Evolutionary conservation across 2,888 invertebrate species (phyloP), one percentile per base, ranked within the genome.

Genomic region (Stratiomys singularior): DNA sequence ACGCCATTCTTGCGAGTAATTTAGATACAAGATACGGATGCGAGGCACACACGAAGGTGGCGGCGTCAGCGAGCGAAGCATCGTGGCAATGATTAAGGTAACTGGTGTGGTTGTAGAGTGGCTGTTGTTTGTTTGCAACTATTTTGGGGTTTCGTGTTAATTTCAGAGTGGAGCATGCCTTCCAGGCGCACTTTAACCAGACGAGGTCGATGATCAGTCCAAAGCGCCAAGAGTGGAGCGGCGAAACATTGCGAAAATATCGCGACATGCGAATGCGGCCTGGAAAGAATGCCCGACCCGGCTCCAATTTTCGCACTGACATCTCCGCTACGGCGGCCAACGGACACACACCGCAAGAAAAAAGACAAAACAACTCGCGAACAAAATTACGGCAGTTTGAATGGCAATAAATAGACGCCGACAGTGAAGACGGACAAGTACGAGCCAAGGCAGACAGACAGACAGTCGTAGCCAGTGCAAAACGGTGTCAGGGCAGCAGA

Each of bases 101-200:
- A 64, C 64, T 64, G 64, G 25, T 64, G 30, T 64, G 30, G 27
- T 64, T 64, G 64, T 64, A 64, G 18, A 27, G 64, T 64, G 5
- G 25, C 28, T 7, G 15, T 52, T 15, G 15, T 52, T 52, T 15
- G 7, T 37, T 37, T 37, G 37, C 37, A 37, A 37, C 37, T 37
- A 37, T 37, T 37, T 37, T 37, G 37, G 37, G 37, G 37, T 37
- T 37, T 37, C 37, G 37, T 37, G 37, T 9, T 37, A 9, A 5
- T 37, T 37, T 37, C 37, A 37, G 5, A 37, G 37, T 37, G 37
- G 37, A 37, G 37, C 9, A 37, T 37, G 37, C 37, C 37, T 9
- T 37, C 37, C 5, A 37, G 37, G 37, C 37, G 37, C 37, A 37
- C 37, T 37, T 37, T 37, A 37, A 37, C 37, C 37, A 37, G 37